Conservation (phyloP, 23 tunicate species). For the Aplidium turbinatum region DNA sequence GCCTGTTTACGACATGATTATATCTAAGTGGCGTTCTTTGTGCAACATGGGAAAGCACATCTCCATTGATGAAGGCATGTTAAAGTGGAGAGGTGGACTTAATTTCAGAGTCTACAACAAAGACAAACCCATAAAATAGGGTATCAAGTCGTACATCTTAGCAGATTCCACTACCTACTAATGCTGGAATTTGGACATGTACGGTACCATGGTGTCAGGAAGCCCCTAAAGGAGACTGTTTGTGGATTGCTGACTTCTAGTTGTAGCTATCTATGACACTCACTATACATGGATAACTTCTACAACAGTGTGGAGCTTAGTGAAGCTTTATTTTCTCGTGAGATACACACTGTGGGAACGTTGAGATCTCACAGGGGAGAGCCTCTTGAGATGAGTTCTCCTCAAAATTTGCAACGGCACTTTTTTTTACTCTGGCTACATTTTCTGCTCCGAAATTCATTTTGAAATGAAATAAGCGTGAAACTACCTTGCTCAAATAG, state of each 20-base stretch:
- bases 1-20: conserved; percentile 7
- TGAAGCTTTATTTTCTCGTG: conserved; percentile 13
- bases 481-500: too few species aligned
- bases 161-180: conserved; percentile 37
- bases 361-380: conserved; percentile 38
- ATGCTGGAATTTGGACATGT: conserved; percentile 49
- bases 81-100: conserved; percentile 32
- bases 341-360: conserved; percentile 32
- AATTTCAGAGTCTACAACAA: conserved; percentile 42
- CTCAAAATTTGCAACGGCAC: not conserved
- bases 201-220: conserved; percentile 23
- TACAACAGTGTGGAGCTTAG: conserved; percentile 37
- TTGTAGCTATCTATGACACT: conserved; percentile 13
- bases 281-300: conserved; percentile 37
- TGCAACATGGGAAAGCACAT: conserved; percentile 24
- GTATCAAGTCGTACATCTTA: conserved; percentile 34
- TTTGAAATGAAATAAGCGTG: too few species aligned
- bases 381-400: conserved; percentile 13
- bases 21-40: conserved; percentile 21
- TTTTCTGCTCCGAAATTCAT: too few species aligned
- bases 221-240: conserved; percentile 34
- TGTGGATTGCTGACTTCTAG: conserved; percentile 19
- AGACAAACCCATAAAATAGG: conserved; percentile 44
- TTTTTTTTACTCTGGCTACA: too few species aligned
- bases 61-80: conserved; percentile 44